A percentile compares a stretch with the other conserved stretches of the same genome.
phyloP scores from a whole-genome alignment of 2,113 vertebrate species.

The Cnemophilus loriae region DNA sequence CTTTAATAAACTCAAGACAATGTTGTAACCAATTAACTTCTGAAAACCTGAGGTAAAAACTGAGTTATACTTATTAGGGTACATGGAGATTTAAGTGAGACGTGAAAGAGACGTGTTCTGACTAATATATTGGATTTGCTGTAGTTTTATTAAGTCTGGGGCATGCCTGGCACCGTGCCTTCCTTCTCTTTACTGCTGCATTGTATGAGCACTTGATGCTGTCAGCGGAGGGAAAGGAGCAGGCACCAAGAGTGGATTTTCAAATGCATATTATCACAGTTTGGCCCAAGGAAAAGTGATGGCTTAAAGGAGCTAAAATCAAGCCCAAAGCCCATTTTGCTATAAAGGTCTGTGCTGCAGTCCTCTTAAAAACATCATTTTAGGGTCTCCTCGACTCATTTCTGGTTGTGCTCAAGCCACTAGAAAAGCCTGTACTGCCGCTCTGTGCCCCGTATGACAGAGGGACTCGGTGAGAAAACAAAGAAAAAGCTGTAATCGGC shows the following conservation, averaged over 20 bases:
- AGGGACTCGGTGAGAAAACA: not conserved
- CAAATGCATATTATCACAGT: not conserved
- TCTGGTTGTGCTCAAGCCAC: not conserved
- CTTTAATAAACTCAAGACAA: not conserved
- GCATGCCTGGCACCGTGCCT: not conserved
- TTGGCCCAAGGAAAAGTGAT: not conserved
- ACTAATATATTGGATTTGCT: slow-evolving; percentile 11
- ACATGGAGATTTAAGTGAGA: not conserved
- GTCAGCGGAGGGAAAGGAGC: not conserved
- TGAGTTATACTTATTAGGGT: slow-evolving; percentile 3
- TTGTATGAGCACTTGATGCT: not conserved
- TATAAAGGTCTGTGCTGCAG: not conserved
- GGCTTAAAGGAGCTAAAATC: not conserved
- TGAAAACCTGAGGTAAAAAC: slow-evolving; percentile 12
- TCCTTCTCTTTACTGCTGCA: not conserved
- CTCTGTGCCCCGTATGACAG: fast-evolving
- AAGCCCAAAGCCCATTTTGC: not conserved
- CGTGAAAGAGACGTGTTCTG: slow-evolving; percentile 5
- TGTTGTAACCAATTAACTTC: not conserved
- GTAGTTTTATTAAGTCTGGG: slow-evolving; percentile 13
- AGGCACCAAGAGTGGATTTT: not conserved
- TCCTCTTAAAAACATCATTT: not conserved
- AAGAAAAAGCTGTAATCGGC: not conserved
- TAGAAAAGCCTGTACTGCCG: not conserved
- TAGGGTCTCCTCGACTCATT: not conserved